These are phyloP conservation scores for Leptopilina myrica DNA, from an alignment of 2,888 invertebrate genomes.

Conservation along the genomic window DNA sequence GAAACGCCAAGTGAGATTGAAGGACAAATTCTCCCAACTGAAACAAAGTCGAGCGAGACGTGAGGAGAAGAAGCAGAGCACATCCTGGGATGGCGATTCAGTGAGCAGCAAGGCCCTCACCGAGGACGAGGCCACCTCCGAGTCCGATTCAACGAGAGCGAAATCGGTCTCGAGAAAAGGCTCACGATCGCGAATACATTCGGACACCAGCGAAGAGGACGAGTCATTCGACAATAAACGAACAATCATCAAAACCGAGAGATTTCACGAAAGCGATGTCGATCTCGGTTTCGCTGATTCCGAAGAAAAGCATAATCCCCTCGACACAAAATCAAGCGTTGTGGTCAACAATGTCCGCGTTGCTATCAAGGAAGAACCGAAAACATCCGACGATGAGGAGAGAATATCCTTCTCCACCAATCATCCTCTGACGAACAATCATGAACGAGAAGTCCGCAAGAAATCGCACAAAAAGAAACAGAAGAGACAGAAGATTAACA, in stretches of 20 bases:
- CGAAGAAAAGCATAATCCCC: constrained; percentile 71
- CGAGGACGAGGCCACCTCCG: constrained; percentile 75
- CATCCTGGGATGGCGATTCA: constrained; percentile 92
- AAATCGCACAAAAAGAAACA: constrained; percentile 90
- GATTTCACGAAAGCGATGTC: constrained; percentile 80
- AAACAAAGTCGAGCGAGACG: constrained; percentile 92
- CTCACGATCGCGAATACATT: constrained; percentile 85
- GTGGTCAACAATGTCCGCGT: constrained; percentile 65
- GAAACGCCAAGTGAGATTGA: constrained; percentile 85
- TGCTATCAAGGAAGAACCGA: constrained; percentile 69
- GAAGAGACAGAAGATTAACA: constrained; percentile 79
- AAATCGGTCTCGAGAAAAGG: constrained; percentile 83
- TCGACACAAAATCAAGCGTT: constrained; percentile 62
- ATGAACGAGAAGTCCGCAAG: constrained; percentile 79
- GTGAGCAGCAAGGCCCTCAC: constrained; percentile 77
- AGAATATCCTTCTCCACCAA: constrained; percentile 63
- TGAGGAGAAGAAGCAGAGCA: constrained; percentile 92
- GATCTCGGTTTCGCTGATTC: constrained; percentile 78
- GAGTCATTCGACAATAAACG: constrained; percentile 81
- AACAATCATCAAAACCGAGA: constrained; percentile 80
- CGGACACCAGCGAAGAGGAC: constrained; percentile 87
- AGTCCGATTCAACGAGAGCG: constrained; percentile 75
- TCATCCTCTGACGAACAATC: constrained; percentile 69
- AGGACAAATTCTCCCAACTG: constrained; percentile 92
- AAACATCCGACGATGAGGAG: constrained; percentile 74